Evolutionary conservation across 2,113 vertebrate species (phyloP).

Genomic region (Tragelaphus imberbis): DNA sequence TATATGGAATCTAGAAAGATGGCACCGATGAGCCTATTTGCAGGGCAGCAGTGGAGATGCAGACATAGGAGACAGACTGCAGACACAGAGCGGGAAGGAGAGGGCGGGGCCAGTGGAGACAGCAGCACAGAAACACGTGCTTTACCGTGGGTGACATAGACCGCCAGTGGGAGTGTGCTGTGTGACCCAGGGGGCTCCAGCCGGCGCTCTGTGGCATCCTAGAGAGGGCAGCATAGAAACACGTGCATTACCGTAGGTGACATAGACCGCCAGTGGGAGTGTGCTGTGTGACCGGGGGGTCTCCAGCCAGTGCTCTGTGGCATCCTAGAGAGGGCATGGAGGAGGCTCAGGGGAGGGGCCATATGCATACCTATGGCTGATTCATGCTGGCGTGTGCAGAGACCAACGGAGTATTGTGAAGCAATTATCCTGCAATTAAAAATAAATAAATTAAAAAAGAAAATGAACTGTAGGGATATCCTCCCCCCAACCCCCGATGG

Average conservation of each 20-base stretch:
- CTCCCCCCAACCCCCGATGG: accelerated
- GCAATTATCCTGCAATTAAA: background rate
- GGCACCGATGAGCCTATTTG: accelerated
- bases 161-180: no score
- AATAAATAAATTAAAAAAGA: background rate
- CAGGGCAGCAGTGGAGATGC: background rate
- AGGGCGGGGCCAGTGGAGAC: background rate
- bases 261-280: no score
- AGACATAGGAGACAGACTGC: background rate
- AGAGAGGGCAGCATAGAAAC: no score
- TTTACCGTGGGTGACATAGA: no score
- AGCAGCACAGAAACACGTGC: background rate
- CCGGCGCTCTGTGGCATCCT: no score
- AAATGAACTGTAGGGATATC: background rate
- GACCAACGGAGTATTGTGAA: background rate
- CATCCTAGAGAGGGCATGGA: no score
- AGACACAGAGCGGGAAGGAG: background rate
- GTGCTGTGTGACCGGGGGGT: no score
- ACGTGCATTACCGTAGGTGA: no score
- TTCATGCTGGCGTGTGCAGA: background rate
- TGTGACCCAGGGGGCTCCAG: no score
- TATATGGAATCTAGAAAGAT: background rate
- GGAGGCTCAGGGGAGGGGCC: background rate
- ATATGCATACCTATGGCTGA: background rate
- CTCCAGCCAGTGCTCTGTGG: no score